Evolutionary conservation across 2,797 vertebrate genomes (phyloP).

Genomic region (Sebastes miniatus): DNA sequence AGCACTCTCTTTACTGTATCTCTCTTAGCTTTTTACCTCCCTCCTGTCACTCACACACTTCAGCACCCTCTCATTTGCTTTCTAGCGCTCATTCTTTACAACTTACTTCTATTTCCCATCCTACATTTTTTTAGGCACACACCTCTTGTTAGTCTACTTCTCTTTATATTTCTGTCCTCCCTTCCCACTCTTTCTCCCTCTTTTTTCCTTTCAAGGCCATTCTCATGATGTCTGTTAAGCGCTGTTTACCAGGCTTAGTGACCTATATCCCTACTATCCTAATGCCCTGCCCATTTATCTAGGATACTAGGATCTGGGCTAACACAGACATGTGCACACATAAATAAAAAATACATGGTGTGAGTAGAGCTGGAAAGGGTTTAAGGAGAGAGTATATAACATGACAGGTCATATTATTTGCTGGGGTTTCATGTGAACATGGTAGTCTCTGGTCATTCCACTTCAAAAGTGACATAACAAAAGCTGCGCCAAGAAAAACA

Average conservation of each 20-base stretch:
- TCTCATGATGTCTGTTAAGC: background rate
- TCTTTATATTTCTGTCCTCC: background rate
- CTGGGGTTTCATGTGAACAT: background rate
- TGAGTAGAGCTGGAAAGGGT: background rate
- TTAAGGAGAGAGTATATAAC: background rate
- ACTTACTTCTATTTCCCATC: background rate
- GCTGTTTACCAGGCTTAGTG: conserved; percentile 22
- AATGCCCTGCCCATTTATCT: conserved; percentile 20
- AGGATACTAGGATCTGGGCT: conserved; percentile 17
- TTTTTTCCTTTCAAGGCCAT: background rate
- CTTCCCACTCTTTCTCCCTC: background rate
- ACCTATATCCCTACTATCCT: conserved; percentile 44
- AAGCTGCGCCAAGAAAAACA: background rate
- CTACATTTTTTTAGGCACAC: background rate
- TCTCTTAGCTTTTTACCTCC: background rate
- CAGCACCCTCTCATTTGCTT: background rate
- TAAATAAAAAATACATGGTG: background rate
- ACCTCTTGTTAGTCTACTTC: background rate
- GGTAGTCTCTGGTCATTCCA: background rate
- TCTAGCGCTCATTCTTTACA: background rate
- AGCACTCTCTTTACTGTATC: background rate
- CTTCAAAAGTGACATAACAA: background rate
- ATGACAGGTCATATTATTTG: background rate
- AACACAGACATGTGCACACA: background rate
- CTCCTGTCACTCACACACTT: background rate